phyloP scores from a whole-genome alignment of 2,888 invertebrate species.

The Caenorhabditis plicata region DNA sequence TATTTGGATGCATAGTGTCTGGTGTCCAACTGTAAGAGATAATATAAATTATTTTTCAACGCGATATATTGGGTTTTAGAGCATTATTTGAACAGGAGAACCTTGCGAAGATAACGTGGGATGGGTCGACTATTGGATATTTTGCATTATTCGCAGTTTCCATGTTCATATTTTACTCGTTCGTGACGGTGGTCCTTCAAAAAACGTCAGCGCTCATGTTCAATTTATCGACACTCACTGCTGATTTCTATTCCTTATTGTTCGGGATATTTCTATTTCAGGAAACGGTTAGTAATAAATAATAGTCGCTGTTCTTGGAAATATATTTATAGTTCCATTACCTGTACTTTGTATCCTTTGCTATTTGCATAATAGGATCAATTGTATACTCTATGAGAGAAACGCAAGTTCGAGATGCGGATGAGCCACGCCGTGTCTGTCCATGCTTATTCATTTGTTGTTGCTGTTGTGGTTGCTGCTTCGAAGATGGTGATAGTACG shows the following conservation, averaged over 20 bases:
- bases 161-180: conserved; percentile 73
- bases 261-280: conserved; percentile 80
- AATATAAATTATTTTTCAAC: not conserved
- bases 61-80: conserved; percentile 63
- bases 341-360: conserved; percentile 80
- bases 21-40: conserved; percentile 76
- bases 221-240: conserved; percentile 80
- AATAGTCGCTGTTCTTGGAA: not conserved
- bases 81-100: conserved; percentile 75
- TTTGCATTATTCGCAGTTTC: conserved; percentile 72
- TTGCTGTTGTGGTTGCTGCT: conserved; percentile 48
- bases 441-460: conserved; percentile 52
- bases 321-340: conserved; percentile 76
- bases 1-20: conserved; percentile 79
- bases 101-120: conserved; percentile 74
- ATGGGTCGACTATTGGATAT: conserved; percentile 65
- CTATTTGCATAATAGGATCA: conserved; percentile 76
- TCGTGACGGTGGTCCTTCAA: conserved; percentile 75
- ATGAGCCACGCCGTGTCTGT: conserved; percentile 49
- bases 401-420: conserved; percentile 50
- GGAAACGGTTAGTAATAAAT: conserved; percentile 74
- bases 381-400: conserved; percentile 54
- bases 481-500: conserved; percentile 41
- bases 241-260: conserved; percentile 82
- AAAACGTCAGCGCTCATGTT: conserved; percentile 79